These are phyloP conservation scores for Nemotelus pantherinus DNA, from an alignment of 2,888 invertebrate genomes.

Conservation along the genomic window DNA sequence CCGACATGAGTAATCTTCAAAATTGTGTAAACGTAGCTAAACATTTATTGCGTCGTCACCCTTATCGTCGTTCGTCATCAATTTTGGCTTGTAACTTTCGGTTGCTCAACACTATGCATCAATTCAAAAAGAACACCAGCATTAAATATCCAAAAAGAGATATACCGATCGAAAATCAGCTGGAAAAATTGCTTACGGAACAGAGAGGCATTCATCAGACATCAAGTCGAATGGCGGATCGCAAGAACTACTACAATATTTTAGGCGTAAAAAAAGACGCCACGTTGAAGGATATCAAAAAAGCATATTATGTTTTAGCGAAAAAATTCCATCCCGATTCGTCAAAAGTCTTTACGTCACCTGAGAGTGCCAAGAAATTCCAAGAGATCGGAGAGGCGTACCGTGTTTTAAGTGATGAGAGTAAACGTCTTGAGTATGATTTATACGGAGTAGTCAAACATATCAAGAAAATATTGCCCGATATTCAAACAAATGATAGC, in stretches of 20 bases:
- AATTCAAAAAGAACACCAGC: conserved; percentile 22
- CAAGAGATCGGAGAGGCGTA: conserved; percentile 99
- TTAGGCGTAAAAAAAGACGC: conserved; percentile 58
- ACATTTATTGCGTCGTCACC: background rate
- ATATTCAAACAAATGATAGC: background rate
- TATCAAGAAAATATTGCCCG: conserved; percentile 15
- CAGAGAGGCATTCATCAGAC: conserved; percentile 22
- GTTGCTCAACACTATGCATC: conserved; percentile 9
- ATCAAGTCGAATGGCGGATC: conserved; percentile 1
- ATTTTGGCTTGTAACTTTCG: background rate
- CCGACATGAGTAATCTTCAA: background rate
- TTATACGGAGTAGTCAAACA: conserved; percentile 53
- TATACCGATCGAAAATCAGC: background rate
- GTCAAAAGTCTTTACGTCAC: conserved; percentile 51
- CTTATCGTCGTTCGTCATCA: background rate
- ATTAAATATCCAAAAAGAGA: conserved; percentile 34
- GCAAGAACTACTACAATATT: conserved; percentile 60
- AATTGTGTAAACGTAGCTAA: conserved; percentile 20
- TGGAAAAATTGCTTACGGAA: background rate
- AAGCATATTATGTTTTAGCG: conserved; percentile 61
- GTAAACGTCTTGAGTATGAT: conserved; percentile 74
- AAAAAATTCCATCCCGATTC: conserved; percentile 63
- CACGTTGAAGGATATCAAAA: conserved; percentile 58
- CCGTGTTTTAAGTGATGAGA: conserved; percentile 86
- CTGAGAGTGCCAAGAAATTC: conserved; percentile 58